These are phyloP conservation scores for Phasia obesa DNA, from an alignment of 2,888 invertebrate genomes.

Conservation along the genomic window DNA sequence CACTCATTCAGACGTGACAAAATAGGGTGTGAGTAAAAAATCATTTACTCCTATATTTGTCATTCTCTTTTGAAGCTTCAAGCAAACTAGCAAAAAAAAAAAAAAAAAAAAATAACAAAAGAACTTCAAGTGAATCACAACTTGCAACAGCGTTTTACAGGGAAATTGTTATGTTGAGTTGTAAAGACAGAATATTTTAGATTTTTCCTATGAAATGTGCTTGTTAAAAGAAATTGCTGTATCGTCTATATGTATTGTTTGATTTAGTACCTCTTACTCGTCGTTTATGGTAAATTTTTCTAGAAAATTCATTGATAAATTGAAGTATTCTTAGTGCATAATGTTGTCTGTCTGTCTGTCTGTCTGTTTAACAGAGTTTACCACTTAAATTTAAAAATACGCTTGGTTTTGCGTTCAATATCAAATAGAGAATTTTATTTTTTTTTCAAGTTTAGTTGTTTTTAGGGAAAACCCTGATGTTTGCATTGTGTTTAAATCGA, in stretches of 20 bases:
- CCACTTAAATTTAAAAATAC: background rate
- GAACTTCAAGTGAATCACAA: too few relatives aligned
- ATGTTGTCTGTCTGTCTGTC: background rate
- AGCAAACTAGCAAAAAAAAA: background rate
- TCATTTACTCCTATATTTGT: constrained; percentile 1
- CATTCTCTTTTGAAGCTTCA: constrained; percentile 9
- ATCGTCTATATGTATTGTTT: too few relatives aligned
- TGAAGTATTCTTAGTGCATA: background rate
- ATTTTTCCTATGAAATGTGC: background rate
- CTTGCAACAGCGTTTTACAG: too few relatives aligned
- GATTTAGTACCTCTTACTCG: background rate
- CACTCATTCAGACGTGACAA: constrained; percentile 46
- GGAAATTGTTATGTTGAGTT: background rate
- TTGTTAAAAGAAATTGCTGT: background rate
- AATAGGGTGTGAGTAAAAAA: constrained; percentile 7
- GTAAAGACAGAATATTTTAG: background rate
- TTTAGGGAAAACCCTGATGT: background rate
- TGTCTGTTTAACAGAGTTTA: background rate
- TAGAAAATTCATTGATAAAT: background rate
- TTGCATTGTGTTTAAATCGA: background rate
- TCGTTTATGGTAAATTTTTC: background rate
- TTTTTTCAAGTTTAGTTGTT: background rate
- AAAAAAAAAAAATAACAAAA: too few relatives aligned
- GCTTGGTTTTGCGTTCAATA: background rate
- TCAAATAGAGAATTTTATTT: background rate